phyloP scores from a whole-genome alignment of 2,888 invertebrate genomes.

The Amaurobius ferox region DNA sequence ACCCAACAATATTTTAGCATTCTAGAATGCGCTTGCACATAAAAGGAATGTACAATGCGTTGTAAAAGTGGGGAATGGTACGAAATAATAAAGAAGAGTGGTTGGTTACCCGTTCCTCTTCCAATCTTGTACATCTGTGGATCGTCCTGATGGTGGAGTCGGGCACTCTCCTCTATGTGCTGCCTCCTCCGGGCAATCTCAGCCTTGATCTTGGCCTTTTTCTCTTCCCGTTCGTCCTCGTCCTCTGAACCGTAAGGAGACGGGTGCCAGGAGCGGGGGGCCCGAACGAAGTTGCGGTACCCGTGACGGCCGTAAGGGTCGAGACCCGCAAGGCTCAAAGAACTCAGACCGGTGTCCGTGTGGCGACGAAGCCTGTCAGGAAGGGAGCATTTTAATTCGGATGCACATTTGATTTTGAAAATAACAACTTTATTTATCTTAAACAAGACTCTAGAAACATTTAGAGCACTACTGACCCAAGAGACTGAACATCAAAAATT shows the following conservation, averaged over 20 bases:
- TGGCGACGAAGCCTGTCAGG: constrained; percentile 60
- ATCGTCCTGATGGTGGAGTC: constrained; percentile 80
- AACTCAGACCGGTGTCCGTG: constrained; percentile 69
- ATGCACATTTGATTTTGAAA: too few species aligned
- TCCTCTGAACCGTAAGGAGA: constrained; percentile 80
- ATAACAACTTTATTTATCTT: too few species aligned
- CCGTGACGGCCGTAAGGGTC: constrained; percentile 69
- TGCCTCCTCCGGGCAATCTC: constrained; percentile 82
- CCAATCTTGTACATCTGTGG: not conserved
- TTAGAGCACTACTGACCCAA: too few species aligned
- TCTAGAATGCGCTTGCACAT: too few species aligned
- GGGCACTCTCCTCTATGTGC: constrained; percentile 81
- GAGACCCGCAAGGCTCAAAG: constrained; percentile 45
- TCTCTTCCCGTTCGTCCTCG: constrained; percentile 81
- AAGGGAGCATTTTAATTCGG: not conserved
- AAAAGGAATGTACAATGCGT: too few species aligned
- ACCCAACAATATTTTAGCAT: too few species aligned
- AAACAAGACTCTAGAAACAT: too few species aligned
- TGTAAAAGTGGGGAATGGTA: too few species aligned
- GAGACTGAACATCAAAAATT: too few species aligned
- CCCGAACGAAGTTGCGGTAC: constrained; percentile 79
- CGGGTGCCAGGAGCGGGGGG: constrained; percentile 80
- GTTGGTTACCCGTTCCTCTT: constrained; percentile 25
- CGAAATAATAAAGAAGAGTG: too few species aligned
- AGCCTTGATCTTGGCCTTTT: constrained; percentile 81